Conservation (phyloP, 2,888 invertebrate species). For the Pachymerium ferrugineum region DNA sequence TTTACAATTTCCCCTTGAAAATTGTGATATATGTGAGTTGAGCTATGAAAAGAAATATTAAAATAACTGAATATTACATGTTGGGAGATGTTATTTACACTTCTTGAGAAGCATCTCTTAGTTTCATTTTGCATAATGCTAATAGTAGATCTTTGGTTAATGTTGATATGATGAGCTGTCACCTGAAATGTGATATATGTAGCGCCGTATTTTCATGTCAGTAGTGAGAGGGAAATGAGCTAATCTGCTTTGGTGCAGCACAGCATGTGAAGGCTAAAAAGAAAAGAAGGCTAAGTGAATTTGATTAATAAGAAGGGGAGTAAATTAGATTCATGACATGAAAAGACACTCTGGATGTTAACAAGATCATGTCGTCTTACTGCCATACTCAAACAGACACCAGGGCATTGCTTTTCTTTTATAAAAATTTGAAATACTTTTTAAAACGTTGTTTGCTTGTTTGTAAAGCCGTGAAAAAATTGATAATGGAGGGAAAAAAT, state of each 20-base stretch:
- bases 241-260: slow-evolving; percentile 4
- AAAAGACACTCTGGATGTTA: slow-evolving; percentile 13
- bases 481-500: background rate
- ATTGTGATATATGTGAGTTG: too few relatives aligned
- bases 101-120: too few relatives aligned
- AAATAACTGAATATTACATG: background rate
- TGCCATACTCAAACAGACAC: slow-evolving; percentile 1
- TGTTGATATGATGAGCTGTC: slow-evolving; percentile 7
- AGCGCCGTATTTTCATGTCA: slow-evolving; percentile 4
- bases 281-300: slow-evolving; percentile 7
- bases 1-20: background rate
- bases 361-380: slow-evolving; percentile 8
- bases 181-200: slow-evolving; percentile 13
- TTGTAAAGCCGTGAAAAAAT: background rate
- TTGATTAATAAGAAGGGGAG: slow-evolving; percentile 13
- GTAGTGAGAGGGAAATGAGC: slow-evolving; percentile 3
- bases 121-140: background rate
- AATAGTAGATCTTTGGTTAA: slow-evolving; percentile 8
- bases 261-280: slow-evolving; percentile 2
- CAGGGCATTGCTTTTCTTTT: background rate
- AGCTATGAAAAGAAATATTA: too few relatives aligned
- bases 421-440: background rate
- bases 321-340: slow-evolving; percentile 13
- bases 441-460: background rate
- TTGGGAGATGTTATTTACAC: too few relatives aligned